These are phyloP conservation scores for Crenichthys baileyi DNA, from an alignment of 2,797 vertebrate genomes.

Conservation along the genomic window DNA sequence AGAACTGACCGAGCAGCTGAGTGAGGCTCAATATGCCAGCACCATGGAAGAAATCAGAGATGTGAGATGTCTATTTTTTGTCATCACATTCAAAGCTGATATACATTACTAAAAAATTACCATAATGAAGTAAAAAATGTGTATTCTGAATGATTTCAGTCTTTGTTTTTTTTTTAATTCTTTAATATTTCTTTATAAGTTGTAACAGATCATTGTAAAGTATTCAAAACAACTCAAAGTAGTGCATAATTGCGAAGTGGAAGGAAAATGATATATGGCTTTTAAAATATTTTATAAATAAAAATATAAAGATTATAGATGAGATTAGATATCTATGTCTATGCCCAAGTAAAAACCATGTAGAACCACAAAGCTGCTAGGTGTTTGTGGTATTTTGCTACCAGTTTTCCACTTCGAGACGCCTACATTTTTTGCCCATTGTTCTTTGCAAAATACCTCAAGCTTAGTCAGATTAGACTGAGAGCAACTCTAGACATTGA, in stretches of 20 bases:
- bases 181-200: background rate
- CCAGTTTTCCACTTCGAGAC: no score
- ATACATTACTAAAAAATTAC: background rate
- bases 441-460: background rate
- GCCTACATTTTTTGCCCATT: no score
- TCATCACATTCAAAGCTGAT: background rate
- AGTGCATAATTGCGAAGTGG: background rate
- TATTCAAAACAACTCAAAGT: background rate
- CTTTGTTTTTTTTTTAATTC: background rate
- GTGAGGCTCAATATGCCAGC: constrained; percentile 68
- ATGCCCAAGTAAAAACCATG: background rate
- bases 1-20: constrained; percentile 74
- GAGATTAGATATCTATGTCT: background rate
- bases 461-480: background rate
- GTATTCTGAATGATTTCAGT: background rate
- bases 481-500: background rate
- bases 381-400: no score
- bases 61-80: constrained; percentile 64
- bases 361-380: no score
- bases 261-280: background rate
- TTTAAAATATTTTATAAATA: background rate
- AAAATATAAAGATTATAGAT: no score
- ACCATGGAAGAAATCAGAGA: constrained; percentile 66
- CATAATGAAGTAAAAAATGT: background rate
- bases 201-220: background rate